phyloP scores from a whole-genome alignment of 2,888 invertebrate genomes.

The Horisme vitalbata region DNA sequence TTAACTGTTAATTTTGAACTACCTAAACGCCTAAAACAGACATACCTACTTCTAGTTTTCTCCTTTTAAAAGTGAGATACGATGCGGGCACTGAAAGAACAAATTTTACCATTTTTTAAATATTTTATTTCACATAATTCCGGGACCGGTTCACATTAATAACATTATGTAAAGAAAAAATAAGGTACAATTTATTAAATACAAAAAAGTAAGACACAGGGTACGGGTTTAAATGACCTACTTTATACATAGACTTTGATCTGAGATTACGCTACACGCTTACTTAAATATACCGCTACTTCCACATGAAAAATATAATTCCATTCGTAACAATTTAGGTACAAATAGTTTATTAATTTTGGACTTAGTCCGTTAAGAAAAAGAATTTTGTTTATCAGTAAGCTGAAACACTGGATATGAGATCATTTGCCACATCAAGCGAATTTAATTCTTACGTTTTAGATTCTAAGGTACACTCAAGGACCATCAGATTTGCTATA shows the following conservation, averaged over 20 bases:
- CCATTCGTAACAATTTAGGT: slow-evolving; percentile 35
- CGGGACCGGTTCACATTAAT: slow-evolving; percentile 69
- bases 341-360: slow-evolving; percentile 33
- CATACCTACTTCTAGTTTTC: too few species aligned
- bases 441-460: too few species aligned
- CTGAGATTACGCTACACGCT: slow-evolving; percentile 55
- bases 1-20: too few species aligned
- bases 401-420: slow-evolving; percentile 27
- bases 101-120: slow-evolving; percentile 52
- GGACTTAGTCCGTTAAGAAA: slow-evolving; percentile 25
- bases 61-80: too few species aligned
- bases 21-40: too few species aligned
- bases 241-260: slow-evolving; percentile 45
- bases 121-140: slow-evolving; percentile 69
- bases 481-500: too few species aligned
- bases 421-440: slow-evolving; percentile 26
- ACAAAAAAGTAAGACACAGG: slow-evolving; percentile 66
- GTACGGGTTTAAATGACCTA: slow-evolving; percentile 32
- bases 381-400: slow-evolving; percentile 23
- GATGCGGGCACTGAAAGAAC: too few species aligned
- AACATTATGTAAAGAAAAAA: slow-evolving; percentile 71
- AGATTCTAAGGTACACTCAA: too few species aligned
- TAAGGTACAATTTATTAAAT: slow-evolving; percentile 66
- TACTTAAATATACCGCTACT: slow-evolving; percentile 33
- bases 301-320: slow-evolving; percentile 30